Evolutionary conservation across 2,888 invertebrate species (phyloP).

Genomic region (Drosophila formosana): DNA sequence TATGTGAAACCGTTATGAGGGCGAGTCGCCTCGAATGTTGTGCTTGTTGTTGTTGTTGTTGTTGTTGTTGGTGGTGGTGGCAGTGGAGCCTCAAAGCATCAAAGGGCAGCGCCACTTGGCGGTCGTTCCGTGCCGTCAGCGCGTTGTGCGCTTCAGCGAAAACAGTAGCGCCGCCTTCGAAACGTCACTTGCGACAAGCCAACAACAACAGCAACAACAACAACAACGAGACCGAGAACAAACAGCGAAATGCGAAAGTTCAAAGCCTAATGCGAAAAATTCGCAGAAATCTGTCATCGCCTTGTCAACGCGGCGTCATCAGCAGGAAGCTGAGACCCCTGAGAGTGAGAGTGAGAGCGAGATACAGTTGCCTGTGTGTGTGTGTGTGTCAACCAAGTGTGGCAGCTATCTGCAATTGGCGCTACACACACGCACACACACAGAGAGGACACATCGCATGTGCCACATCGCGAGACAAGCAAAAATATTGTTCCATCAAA

Average conservation of each 20-base stretch:
- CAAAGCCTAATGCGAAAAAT: conserved; percentile 82
- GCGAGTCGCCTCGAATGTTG: background rate
- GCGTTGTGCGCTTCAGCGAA: conserved; percentile 74
- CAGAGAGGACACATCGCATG: conserved; percentile 15
- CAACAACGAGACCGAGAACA: conserved; percentile 33
- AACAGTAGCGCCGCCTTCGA: conserved; percentile 81
- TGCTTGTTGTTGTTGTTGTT: background rate
- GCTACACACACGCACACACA: conserved; percentile 58
- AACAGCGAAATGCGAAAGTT: conserved; percentile 72
- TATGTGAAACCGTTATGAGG: conserved; percentile 67
- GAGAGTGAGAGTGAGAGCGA: background rate
- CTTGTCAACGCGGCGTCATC: conserved; percentile 81
- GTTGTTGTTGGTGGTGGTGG: background rate
- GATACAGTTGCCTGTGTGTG: background rate
- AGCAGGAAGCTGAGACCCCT: conserved; percentile 60
- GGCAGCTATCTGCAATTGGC: conserved; percentile 66
- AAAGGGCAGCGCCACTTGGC: conserved; percentile 78
- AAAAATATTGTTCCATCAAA: conserved; percentile 76
- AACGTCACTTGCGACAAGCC: conserved; percentile 42
- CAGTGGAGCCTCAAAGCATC: conserved; percentile 45
- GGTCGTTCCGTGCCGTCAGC: conserved; percentile 70
- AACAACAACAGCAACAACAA: conserved; percentile 50
- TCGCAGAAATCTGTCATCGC: conserved; percentile 84
- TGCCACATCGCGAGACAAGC: conserved; percentile 47
- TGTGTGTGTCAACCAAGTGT: conserved; percentile 53